Percentiles rank a stretch among this genome's conserved stretches.
Conservation (phyloP, 2,888 invertebrate species). For the Perizoma flavofasciatum region DNA sequence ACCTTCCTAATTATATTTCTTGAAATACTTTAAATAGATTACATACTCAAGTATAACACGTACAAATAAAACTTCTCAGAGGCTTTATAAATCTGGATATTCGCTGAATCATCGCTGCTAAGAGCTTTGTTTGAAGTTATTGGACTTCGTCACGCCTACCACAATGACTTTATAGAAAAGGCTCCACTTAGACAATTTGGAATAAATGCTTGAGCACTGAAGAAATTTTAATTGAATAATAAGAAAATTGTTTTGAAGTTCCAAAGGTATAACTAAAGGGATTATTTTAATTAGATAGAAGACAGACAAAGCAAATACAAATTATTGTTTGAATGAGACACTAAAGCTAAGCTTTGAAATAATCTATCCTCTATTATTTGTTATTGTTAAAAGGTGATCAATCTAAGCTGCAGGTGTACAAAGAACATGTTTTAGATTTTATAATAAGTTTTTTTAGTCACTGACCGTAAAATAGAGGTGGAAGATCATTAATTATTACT, state of each 20-base stretch:
- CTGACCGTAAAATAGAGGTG: conserved; percentile 78
- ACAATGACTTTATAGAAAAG: conserved; percentile 67
- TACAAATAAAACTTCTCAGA: conserved; percentile 23
- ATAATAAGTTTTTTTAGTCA: conserved; percentile 68
- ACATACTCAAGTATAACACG: conserved; percentile 16
- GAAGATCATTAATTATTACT: conserved; percentile 76
- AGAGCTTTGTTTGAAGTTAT: conserved; percentile 76
- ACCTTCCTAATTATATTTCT: background rate
- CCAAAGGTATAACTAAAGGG: conserved; percentile 6
- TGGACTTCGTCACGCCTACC: conserved; percentile 63
- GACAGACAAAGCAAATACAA: conserved; percentile 20
- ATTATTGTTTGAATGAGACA: conserved; percentile 11
- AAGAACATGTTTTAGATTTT: conserved; percentile 61
- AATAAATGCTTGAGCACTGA: conserved; percentile 55
- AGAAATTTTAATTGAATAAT: conserved; percentile 63
- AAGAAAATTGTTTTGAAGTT: conserved; percentile 39
- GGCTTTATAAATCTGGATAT: conserved; percentile 31
- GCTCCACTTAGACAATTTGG: conserved; percentile 63
- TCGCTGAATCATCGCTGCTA: conserved; percentile 69
- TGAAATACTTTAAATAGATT: background rate
- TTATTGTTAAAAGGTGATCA: conserved; percentile 23
- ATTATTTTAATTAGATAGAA: conserved; percentile 11
- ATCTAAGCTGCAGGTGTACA: conserved; percentile 62
- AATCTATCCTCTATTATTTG: conserved; percentile 24
- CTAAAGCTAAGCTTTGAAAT: conserved; percentile 6